These are phyloP conservation scores for Trichogramma dendrolimi DNA, from an alignment of 2,888 invertebrate genomes.

Conservation along the genomic window DNA sequence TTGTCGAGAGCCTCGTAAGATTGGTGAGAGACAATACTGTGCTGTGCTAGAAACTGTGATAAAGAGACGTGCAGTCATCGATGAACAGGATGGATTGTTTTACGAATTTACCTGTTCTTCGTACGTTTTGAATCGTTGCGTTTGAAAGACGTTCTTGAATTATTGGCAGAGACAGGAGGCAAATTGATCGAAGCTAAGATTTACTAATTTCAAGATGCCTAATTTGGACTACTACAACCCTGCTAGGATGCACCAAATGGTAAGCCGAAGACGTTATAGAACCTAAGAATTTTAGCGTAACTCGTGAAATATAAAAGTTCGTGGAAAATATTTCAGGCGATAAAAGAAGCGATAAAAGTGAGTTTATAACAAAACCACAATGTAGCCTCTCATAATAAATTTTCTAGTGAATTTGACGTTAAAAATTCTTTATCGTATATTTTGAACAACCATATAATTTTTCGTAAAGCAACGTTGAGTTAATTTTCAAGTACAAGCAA, in stretches of 20 bases:
- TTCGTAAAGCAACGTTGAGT: no score
- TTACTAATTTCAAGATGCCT: constrained; percentile 42
- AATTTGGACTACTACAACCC: constrained; percentile 51
- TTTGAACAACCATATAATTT: no score
- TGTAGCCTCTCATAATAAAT: no score
- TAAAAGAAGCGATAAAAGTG: no score
- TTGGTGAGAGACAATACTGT: not conserved
- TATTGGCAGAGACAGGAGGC: not conserved
- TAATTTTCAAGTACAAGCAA: no score
- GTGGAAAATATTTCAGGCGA: no score
- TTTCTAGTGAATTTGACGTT: no score
- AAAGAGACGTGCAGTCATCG: not conserved
- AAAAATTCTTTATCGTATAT: no score
- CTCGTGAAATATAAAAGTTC: no score
- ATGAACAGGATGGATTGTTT: no score
- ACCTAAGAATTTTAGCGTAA: no score
- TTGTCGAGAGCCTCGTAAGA: not conserved
- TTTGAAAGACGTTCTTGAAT: not conserved
- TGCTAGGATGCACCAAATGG: constrained; percentile 52
- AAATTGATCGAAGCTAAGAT: constrained; percentile 8
- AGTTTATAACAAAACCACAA: no score
- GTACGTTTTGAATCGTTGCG: not conserved
- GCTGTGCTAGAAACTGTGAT: not conserved
- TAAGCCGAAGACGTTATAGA: constrained; percentile 35
- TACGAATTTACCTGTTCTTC: not conserved